These are phyloP conservation scores for Drosophila multiciliata DNA, from an alignment of 2,888 invertebrate genomes.

Conservation along the genomic window DNA sequence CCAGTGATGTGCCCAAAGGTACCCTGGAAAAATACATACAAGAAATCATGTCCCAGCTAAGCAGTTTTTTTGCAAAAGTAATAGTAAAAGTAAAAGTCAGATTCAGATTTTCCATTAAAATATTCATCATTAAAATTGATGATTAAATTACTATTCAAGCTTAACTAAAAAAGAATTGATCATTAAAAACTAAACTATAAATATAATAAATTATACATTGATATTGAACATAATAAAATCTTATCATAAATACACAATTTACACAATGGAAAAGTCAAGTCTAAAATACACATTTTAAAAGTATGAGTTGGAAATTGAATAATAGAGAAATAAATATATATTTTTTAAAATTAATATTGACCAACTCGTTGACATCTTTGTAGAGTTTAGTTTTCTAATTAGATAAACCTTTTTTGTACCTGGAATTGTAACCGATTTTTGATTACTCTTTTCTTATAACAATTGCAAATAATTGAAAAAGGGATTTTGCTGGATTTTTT, in stretches of 20 bases:
- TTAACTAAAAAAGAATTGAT: neutral
- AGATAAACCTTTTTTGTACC: neutral
- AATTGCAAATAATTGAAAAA: neutral
- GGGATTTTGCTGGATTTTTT: no score
- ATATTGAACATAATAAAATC: neutral
- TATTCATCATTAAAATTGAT: neutral
- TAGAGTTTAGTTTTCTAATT: neutral
- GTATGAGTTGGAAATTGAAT: neutral
- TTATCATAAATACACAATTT: neutral
- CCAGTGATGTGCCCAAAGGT: neutral
- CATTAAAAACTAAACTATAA: neutral
- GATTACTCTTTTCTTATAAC: neutral
- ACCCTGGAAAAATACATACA: slow-evolving; percentile 15
- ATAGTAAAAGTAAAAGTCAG: no score
- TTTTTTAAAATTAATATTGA: neutral
- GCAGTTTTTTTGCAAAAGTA: no score
- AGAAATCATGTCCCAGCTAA: neutral
- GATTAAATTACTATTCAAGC: neutral
- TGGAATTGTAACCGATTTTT: neutral
- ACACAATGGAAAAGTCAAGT: neutral
- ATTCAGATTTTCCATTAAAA: neutral
- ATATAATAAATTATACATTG: neutral
- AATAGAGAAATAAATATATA: neutral
- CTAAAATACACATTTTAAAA: neutral
- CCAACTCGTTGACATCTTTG: neutral